These are phyloP conservation scores for Acanthurus tractus DNA, from an alignment of 2,797 vertebrate species.

Conservation along the genomic window DNA sequence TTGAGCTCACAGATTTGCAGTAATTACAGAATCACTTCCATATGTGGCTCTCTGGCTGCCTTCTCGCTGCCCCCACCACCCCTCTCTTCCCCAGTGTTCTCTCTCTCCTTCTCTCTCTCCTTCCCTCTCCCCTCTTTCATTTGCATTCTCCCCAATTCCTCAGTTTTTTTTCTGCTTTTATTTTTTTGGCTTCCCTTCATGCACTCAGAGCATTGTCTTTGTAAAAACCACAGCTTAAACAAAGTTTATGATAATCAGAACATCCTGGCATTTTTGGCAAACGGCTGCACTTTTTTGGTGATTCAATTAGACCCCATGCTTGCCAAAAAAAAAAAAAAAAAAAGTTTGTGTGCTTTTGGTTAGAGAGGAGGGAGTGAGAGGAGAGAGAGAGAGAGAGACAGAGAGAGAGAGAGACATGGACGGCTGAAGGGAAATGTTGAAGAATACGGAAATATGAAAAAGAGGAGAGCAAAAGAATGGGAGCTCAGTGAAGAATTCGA, in stretches of 20 bases:
- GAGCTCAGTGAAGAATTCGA: slow-evolving; percentile 77
- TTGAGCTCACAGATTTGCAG: slow-evolving; percentile 89
- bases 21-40: slow-evolving; percentile 92
- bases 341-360: slow-evolving; percentile 28
- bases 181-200: slow-evolving; percentile 58
- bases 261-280: slow-evolving; percentile 87
- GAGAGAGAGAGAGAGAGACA: slow-evolving; percentile 53
- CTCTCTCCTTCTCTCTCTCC: slow-evolving; percentile 41
- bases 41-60: slow-evolving; percentile 88
- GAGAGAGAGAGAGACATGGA: slow-evolving; percentile 54
- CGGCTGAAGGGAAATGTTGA: slow-evolving; percentile 54
- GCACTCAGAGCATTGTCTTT: slow-evolving; percentile 58
- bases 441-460: slow-evolving; percentile 77
- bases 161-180: slow-evolving; percentile 37
- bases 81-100: slow-evolving; percentile 65
- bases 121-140: slow-evolving; percentile 70
- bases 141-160: slow-evolving; percentile 75
- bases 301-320: slow-evolving; percentile 77
- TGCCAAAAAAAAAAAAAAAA: slow-evolving; percentile 51
- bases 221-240: slow-evolving; percentile 83
- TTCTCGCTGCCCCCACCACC: slow-evolving; percentile 81
- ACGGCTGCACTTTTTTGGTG: slow-evolving; percentile 71
- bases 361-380: slow-evolving; percentile 33
- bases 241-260: slow-evolving; percentile 88
- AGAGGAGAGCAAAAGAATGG: slow-evolving; percentile 63